Conservation (phyloP, 2,797 vertebrate genomes). For the Macropus fuliginosus region DNA sequence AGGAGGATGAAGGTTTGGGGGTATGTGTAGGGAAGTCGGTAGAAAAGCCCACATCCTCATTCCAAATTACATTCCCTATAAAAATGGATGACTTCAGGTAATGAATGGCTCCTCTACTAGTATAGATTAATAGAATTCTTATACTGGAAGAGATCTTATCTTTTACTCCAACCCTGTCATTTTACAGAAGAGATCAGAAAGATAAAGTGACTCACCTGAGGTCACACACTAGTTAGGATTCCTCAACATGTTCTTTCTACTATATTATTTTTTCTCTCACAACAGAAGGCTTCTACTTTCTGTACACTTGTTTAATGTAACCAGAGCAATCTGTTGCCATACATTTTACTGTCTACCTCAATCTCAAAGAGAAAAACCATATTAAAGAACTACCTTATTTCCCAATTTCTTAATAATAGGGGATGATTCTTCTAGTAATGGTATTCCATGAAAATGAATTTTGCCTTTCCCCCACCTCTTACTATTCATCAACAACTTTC, state of each 20-base stretch:
- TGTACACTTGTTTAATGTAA: neutral
- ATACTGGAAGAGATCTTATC: too few relatives aligned
- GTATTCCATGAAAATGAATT: neutral
- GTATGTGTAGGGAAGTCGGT: neutral
- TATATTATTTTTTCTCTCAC: neutral
- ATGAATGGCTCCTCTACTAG: too few relatives aligned
- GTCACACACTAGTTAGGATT: too few relatives aligned
- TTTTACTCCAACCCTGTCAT: too few relatives aligned
- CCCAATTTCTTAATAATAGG: neutral
- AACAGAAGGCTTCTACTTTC: neutral
- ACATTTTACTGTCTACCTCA: neutral
- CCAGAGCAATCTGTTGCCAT: neutral
- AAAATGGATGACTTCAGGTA: too few relatives aligned
- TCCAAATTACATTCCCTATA: too few relatives aligned
- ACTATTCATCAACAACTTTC: neutral
- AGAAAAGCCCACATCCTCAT: neutral
- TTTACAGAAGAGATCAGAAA: too few relatives aligned
- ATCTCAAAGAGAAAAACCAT: neutral
- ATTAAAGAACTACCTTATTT: neutral
- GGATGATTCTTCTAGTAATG: neutral
- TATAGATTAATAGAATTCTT: too few relatives aligned
- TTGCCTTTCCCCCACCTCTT: neutral
- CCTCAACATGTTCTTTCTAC: neutral
- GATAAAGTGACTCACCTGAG: too few relatives aligned
- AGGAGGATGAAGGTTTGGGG: neutral